A percentile compares a stretch with the other conserved stretches of the same genome.
Evolutionary conservation across 2,797 vertebrate species (phyloP).

Genomic region (Erithacus rubecula): DNA sequence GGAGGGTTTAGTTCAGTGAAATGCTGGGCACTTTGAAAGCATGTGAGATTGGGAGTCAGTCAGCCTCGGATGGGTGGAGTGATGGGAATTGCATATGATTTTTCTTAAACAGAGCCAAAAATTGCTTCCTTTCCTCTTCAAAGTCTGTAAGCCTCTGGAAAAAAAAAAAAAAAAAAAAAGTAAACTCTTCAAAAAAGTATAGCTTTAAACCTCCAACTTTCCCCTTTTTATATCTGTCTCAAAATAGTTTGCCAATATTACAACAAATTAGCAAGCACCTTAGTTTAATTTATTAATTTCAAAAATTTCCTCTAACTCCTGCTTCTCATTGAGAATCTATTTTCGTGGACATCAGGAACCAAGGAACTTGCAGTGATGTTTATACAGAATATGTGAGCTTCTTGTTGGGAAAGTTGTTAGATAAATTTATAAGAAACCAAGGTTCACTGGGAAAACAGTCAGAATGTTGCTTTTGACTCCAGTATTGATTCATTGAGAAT

Average conservation of each 20-base stretch:
- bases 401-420: background rate
- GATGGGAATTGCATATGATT: constrained; percentile 18
- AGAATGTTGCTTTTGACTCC: background rate
- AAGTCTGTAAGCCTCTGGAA: background rate
- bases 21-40: background rate
- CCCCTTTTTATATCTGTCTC: background rate
- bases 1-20: background rate
- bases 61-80: background rate
- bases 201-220: background rate
- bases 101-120: constrained; percentile 29
- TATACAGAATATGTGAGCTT: background rate
- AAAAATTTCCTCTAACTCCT: background rate
- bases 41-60: background rate
- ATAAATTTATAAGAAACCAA: background rate
- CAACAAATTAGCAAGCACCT: background rate
- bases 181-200: background rate
- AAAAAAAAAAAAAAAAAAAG: background rate
- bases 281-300: background rate
- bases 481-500: background rate
- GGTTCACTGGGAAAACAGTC: background rate
- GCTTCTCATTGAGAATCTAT: background rate
- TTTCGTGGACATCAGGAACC: background rate
- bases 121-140: constrained; percentile 21
- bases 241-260: background rate
- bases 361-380: background rate